Evolutionary conservation across 2,113 vertebrate species (phyloP), one percentile per base, ranked within the genome.

Genomic region (Leptosomus discolor): DNA sequence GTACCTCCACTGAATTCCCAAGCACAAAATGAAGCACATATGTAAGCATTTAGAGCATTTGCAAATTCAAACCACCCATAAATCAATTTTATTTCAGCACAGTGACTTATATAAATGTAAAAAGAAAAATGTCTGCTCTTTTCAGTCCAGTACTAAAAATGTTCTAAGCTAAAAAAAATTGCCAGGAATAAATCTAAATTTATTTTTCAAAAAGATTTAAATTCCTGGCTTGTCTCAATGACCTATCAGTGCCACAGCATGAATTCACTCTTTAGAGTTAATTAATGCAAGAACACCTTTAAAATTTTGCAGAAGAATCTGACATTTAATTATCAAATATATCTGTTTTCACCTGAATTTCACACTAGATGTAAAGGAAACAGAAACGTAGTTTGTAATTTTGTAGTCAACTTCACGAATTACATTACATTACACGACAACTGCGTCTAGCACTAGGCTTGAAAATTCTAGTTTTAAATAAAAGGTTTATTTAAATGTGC

Each of bases 81-180:
- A 94, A 95, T 96, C 94, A 95, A 76, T 70, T 96, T 96, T 95
- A 94, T 92, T 95, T 95, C 74, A 85, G 78, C 26, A 54, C 11
- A 87, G 70, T 90, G 87, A 88, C 90, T 94, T 95, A 73, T 91
- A 96, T 82, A 96, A 91, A 97, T 91, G 81, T 27, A 85, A 79
- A 88, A 95, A 91, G 80, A 95, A 94, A 95, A 95, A 95, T 65
- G 48, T 48, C 91, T 88, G 20, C 29, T 92, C 61, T 85, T 75
- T 87, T 70, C 84, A 71, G 65, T 57, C 73, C 54, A 73, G 70
- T 45, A 89, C n/a, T 76, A 88, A 92, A 92, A 95, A 76, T 50
- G 69, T 82, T 96, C 92, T 92, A 95, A 94, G 86, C 22, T 88
- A 50, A 61, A 94, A 90, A 50, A 50, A 92, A 94, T 34, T 90